These are phyloP conservation scores for Cheirogaleus medius DNA, from an alignment of 2,113 vertebrate genomes.

Conservation along the genomic window DNA sequence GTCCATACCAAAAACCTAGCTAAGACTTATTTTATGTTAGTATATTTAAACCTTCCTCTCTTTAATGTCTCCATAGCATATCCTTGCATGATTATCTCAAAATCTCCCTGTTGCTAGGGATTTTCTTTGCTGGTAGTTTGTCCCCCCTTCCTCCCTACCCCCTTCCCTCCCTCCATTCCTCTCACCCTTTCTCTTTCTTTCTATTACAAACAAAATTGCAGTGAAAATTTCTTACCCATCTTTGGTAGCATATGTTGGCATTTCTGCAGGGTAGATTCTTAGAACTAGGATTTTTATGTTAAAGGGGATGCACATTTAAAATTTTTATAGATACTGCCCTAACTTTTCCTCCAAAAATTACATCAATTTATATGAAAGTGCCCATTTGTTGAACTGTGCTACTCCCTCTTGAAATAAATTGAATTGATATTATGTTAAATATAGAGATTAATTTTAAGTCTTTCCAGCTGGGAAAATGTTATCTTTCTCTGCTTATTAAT, in stretches of 20 bases:
- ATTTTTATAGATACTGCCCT: neutral
- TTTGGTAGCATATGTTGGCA: neutral
- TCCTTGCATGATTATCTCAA: neutral
- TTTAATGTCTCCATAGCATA: neutral
- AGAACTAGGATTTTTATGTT: neutral
- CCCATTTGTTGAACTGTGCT: neutral
- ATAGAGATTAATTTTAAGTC: neutral
- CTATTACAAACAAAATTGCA: neutral
- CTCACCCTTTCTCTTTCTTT: neutral
- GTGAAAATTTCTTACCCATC: neutral
- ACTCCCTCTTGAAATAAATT: neutral
- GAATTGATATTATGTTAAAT: conserved; percentile 6
- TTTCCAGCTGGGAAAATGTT: neutral
- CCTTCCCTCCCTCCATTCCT: too few relatives aligned
- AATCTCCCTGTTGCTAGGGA: neutral
- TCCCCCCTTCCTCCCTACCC: too few relatives aligned
- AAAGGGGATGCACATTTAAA: neutral
- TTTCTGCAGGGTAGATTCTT: neutral
- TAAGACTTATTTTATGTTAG: neutral
- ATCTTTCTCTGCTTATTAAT: neutral
- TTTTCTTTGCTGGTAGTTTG: neutral
- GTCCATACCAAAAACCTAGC: neutral
- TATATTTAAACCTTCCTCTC: neutral
- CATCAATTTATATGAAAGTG: neutral
- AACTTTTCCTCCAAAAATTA: neutral